phyloP scores from a whole-genome alignment of 2,888 invertebrate genomes.

The Ormyrus thymus region DNA sequence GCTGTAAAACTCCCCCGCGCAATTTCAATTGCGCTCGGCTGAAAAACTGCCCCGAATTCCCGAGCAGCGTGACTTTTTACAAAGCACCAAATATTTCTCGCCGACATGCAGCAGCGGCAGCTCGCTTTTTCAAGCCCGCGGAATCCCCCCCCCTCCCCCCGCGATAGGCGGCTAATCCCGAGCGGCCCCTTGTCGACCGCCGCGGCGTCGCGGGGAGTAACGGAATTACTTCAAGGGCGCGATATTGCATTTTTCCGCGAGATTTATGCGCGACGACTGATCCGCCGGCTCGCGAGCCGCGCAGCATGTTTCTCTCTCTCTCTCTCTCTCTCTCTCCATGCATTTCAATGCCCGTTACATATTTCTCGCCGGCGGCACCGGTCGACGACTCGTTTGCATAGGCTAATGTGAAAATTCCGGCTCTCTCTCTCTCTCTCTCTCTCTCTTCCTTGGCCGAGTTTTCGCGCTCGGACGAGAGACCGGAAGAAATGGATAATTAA shows the following conservation, averaged over 20 bases:
- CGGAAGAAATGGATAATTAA: constrained; percentile 33
- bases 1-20: too few relatives aligned
- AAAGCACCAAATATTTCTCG: too few relatives aligned
- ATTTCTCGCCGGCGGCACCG: not conserved
- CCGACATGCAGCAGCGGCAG: too few relatives aligned
- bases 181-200: constrained; percentile 39
- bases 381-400: not conserved
- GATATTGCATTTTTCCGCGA: constrained; percentile 61
- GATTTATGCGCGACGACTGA: constrained; percentile 61
- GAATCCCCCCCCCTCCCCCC: not conserved
- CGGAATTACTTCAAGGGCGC: constrained; percentile 61
- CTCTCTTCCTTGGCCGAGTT: not conserved
- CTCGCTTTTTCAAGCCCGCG: too few relatives aligned
- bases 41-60: not conserved
- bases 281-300: constrained; percentile 12
- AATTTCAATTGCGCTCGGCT: too few relatives aligned
- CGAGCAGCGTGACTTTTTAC: not conserved
- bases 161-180: constrained; percentile 26
- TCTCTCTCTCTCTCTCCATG: not conserved
- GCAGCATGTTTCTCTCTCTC: constrained; percentile 66
- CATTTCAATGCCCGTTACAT: not conserved
- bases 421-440: too few relatives aligned
- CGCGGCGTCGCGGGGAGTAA: constrained; percentile 46
- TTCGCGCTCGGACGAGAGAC: not conserved
- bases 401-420: not conserved